Conservation (phyloP, 2,888 invertebrate genomes). For the Molanna angustata region DNA sequence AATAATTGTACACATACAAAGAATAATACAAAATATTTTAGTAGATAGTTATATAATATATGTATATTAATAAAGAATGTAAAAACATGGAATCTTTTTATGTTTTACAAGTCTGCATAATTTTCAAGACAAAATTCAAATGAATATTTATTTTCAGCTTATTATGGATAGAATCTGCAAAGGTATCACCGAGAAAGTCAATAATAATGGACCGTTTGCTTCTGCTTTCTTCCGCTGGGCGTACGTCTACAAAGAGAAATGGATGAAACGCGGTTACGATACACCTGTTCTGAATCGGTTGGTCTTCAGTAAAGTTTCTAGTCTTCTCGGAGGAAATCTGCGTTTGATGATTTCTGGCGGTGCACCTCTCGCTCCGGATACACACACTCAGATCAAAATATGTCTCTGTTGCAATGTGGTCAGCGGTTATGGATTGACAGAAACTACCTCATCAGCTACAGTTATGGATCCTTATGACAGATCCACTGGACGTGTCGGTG, state of each 20-base stretch:
- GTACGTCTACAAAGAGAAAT: constrained; percentile 86
- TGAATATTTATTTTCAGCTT: constrained; percentile 62
- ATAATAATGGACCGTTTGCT: constrained; percentile 73
- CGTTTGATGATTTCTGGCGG: constrained; percentile 90
- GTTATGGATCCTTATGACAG: constrained; percentile 73
- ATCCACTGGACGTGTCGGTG: constrained; percentile 82
- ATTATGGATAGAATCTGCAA: constrained; percentile 98
- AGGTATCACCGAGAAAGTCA: constrained; percentile 92
- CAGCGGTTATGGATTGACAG: constrained; percentile 96
- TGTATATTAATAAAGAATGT: no score
- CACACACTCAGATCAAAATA: constrained; percentile 89
- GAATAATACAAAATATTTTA: no score
- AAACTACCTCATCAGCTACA: constrained; percentile 92
- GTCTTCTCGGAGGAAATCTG: constrained; percentile 84
- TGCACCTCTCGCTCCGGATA: constrained; percentile 93
- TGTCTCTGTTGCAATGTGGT: constrained; percentile 88
- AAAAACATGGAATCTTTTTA: no score
- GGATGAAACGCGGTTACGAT: constrained; percentile 78
- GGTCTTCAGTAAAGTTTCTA: constrained; percentile 48
- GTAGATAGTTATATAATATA: no score
- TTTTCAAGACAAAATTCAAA: no score
- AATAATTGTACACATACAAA: no score
- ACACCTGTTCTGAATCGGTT: constrained; percentile 66
- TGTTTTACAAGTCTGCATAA: no score
- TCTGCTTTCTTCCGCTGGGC: constrained; percentile 91